These are phyloP conservation scores for Lepilemur septentrionalis DNA, from an alignment of 2,797 vertebrate species.

Conservation along the genomic window DNA sequence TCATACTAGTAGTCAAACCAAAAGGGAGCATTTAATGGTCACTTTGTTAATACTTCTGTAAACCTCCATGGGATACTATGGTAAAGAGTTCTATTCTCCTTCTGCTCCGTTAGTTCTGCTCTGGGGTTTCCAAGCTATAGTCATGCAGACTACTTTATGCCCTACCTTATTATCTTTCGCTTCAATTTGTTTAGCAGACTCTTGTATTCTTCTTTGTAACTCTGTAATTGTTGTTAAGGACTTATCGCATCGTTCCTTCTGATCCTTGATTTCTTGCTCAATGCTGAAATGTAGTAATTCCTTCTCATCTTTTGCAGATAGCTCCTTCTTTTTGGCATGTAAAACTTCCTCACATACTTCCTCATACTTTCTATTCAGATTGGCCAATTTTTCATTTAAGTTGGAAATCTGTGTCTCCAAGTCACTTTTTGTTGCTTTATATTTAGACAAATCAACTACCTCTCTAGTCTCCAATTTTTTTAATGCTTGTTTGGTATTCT, in stretches of 20 bases:
- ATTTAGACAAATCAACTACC: constrained; percentile 85
- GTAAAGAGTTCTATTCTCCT: neutral
- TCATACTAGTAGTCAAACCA: neutral
- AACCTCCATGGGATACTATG: neutral
- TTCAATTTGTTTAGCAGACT: constrained; percentile 93
- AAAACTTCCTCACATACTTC: constrained; percentile 85
- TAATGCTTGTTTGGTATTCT: constrained; percentile 85
- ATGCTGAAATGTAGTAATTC: constrained; percentile 88
- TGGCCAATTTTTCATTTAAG: constrained; percentile 84
- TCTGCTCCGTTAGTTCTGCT: too few relatives aligned
- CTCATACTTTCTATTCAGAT: constrained; percentile 84
- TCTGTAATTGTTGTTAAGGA: constrained; percentile 91
- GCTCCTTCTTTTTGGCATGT: constrained; percentile 86
- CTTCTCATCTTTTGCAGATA: constrained; percentile 85
- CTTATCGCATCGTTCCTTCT: constrained; percentile 93
- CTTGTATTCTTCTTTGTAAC: constrained; percentile 94
- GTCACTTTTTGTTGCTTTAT: constrained; percentile 86
- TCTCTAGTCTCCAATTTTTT: constrained; percentile 85
- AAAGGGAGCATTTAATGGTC: neutral
- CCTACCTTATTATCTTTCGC: constrained; percentile 97
- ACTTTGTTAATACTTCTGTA: neutral
- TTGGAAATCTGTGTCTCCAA: constrained; percentile 88
- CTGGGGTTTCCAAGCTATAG: neutral
- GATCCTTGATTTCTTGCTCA: constrained; percentile 93
- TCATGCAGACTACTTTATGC: fast-evolving